Percentiles rank a stretch among this genome's conserved stretches.
Evolutionary conservation across 2,113 vertebrate genomes (phyloP).

Genomic region (Uria lomvia): DNA sequence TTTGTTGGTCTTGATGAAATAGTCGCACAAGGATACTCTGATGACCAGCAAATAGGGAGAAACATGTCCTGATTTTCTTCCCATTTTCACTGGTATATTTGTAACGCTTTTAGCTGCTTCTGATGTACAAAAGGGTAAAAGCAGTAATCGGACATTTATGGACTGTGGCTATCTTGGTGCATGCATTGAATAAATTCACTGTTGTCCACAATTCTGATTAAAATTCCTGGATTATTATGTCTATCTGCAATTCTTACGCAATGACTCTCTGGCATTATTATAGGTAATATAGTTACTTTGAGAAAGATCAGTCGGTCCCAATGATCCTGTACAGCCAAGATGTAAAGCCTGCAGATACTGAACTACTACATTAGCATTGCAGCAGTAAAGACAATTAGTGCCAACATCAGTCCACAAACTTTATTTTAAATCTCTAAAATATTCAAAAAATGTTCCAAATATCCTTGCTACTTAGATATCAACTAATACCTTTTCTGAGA

Average conservation of each 20-base stretch:
- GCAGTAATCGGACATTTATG: fast-evolving
- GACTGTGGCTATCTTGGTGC: neutral
- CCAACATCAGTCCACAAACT: neutral
- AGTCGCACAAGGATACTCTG: neutral
- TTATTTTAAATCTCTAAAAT: neutral
- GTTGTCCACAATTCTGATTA: neutral
- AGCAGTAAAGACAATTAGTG: neutral
- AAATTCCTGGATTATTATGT: neutral
- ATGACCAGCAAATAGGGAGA: neutral
- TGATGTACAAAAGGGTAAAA: neutral
- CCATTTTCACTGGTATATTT: neutral
- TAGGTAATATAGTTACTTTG: neutral
- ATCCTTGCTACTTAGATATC: neutral
- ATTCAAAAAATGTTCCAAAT: neutral
- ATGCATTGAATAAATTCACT: neutral
- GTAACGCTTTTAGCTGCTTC: neutral
- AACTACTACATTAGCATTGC: neutral
- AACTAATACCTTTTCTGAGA: neutral
- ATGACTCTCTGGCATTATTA: neutral
- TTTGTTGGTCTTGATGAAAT: neutral
- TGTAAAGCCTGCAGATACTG: neutral
- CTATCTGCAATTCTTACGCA: neutral
- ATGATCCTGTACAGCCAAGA: neutral
- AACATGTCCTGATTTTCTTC: neutral
- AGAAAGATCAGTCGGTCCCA: neutral